Evolutionary conservation across 2,797 vertebrate species (phyloP).

Genomic region (Pygocentrus nattereri): DNA sequence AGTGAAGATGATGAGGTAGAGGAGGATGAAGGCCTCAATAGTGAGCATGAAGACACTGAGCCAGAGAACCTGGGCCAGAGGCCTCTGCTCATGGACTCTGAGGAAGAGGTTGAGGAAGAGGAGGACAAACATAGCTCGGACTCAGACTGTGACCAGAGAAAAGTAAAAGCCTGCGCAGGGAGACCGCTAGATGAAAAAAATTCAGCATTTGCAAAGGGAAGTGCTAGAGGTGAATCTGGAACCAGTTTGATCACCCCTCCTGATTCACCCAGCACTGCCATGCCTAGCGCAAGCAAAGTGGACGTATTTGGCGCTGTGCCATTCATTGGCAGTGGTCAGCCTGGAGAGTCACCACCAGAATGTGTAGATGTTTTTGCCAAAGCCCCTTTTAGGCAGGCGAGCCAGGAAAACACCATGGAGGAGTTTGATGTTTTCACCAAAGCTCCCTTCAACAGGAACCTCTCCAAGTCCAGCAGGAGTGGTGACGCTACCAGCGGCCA

Average conservation of each 20-base stretch:
- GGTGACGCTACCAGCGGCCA: slow-evolving; percentile 63
- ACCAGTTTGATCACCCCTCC: slow-evolving; percentile 51
- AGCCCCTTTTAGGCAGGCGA: slow-evolving; percentile 78
- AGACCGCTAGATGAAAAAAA: slow-evolving; percentile 55
- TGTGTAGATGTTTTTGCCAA: slow-evolving; percentile 72
- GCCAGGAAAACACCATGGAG: slow-evolving; percentile 70
- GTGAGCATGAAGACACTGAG: slow-evolving; percentile 87
- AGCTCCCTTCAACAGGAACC: slow-evolving; percentile 91
- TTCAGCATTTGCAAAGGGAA: neutral
- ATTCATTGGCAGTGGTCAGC: slow-evolving; percentile 75
- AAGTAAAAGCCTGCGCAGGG: slow-evolving; percentile 63
- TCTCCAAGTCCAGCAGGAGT: slow-evolving; percentile 73
- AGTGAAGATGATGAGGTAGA: slow-evolving; percentile 91
- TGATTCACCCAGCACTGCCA: slow-evolving; percentile 50
- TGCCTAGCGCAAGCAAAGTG: slow-evolving; percentile 67
- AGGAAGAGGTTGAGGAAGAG: slow-evolving; percentile 86
- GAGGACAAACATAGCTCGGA: slow-evolving; percentile 91
- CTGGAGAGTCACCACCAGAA: slow-evolving; percentile 55
- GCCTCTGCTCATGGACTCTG: slow-evolving; percentile 89
- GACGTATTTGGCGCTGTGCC: slow-evolving; percentile 92
- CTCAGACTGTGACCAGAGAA: slow-evolving; percentile 83
- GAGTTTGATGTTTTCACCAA: slow-evolving; percentile 96
- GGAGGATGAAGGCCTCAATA: slow-evolving; percentile 90
- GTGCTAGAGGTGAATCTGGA: slow-evolving; percentile 56
- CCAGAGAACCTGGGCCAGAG: slow-evolving; percentile 84